phyloP scores from a whole-genome alignment of 2,113 vertebrate genomes.

The Capreolus pygargus region DNA sequence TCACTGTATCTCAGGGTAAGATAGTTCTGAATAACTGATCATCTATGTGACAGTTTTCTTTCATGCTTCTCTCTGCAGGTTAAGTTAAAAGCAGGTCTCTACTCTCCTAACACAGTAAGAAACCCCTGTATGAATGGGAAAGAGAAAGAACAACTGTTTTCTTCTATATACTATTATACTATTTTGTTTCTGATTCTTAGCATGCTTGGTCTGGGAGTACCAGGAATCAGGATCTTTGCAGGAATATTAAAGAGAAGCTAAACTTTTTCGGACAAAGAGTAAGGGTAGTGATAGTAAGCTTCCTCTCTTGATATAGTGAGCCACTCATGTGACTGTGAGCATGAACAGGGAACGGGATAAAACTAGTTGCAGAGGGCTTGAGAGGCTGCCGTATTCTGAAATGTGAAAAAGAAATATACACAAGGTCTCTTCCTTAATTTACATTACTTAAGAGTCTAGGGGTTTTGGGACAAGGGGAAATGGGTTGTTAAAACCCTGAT shows the following conservation, averaged over 20 bases:
- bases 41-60: background rate
- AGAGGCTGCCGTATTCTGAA: background rate
- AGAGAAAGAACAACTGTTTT: background rate
- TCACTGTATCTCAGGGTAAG: background rate
- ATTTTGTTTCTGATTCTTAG: background rate
- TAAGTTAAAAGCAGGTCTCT: background rate
- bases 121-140: background rate
- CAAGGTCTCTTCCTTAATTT: background rate
- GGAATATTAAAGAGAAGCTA: background rate
- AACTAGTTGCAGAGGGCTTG: background rate
- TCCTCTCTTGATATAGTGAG: background rate
- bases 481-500: background rate
- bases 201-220: background rate
- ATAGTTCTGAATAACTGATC: background rate
- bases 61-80: background rate
- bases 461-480: background rate
- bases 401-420: background rate
- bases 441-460: background rate
- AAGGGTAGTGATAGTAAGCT: background rate
- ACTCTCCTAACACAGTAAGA: background rate
- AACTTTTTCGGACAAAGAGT: background rate
- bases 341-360: background rate
- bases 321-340: background rate
- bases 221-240: background rate
- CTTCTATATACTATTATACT: background rate